A percentile compares a stretch with the other conserved stretches of the same genome.
Evolutionary conservation across 2,113 vertebrate genomes (phyloP).

Genomic region (Muntiacus reevesi): DNA sequence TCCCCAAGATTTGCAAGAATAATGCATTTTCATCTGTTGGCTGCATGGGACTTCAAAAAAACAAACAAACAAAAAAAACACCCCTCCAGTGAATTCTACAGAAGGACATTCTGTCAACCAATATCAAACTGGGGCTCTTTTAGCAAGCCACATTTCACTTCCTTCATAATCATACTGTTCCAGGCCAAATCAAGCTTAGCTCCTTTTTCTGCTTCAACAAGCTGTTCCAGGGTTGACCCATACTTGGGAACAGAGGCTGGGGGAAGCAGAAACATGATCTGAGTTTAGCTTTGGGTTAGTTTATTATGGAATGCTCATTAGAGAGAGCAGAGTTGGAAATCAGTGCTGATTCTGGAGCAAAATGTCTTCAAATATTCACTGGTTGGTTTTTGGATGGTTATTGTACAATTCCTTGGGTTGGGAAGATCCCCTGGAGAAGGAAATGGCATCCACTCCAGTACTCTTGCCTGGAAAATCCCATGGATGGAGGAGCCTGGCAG

Average conservation of each 20-base stretch:
- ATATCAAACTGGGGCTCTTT: neutral
- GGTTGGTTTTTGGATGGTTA: neutral
- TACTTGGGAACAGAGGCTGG: neutral
- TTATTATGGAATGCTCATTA: neutral
- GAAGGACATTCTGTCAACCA: slow-evolving; percentile 28
- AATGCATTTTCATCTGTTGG: slow-evolving; percentile 1
- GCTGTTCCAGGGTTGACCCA: neutral
- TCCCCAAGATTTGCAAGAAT: neutral
- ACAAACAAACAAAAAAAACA: neutral
- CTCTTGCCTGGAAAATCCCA: neutral
- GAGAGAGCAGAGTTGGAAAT: neutral
- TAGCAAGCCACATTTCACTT: slow-evolving; percentile 54
- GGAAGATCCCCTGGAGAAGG: neutral
- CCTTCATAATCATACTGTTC: slow-evolving; percentile 44
- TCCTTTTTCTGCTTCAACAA: slow-evolving; percentile 25
- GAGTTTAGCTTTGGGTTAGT: neutral
- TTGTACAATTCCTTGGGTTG: neutral
- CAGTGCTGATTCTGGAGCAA: neutral
- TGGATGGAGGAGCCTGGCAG: neutral
- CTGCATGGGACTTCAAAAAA: neutral
- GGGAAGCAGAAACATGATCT: neutral
- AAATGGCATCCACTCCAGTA: neutral
- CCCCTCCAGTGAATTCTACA: slow-evolving; percentile 35
- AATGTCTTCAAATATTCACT: neutral
- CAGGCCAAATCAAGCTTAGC: slow-evolving; percentile 38